Base-by-base conservation (phyloP, 2,888 invertebrate species). In the Chydorus sphaericus region DNA sequence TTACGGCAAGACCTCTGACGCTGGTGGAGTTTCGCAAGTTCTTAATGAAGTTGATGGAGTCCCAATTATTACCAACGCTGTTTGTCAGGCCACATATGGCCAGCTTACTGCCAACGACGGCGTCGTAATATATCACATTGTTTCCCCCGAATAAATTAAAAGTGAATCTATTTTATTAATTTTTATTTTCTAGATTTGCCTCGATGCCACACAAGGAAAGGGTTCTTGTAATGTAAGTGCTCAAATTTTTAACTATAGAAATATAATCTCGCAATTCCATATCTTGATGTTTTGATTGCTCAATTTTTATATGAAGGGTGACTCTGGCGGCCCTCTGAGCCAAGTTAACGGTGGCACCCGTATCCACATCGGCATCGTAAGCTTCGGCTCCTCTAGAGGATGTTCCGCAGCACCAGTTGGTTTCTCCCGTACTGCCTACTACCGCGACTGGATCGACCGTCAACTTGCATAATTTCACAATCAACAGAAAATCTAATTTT, bases 401-500 rank as follows among this genome's bases (percentile, higher is more conserved):
- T 71, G 72, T 59, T 62, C 66, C 57, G 59, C 57, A 11, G 67
- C 68, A 1, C 71, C 71, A 3, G 68, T 67, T 16, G 72, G 66
- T 30, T 72, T 66, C 61, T 63, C 69, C 16, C 65, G 71, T 60
- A 64, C 71, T 30, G 66, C 68, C 36, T 62, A 65, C 26, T 71
- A 63, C 61, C 54, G 67, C 10, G 60, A 64, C 26, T 72, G 70
- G 70, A 70, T 72, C 50, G 59, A n/a, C 62, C 52, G 36, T 61
- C n/a, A n/a, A n/a, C n/a, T n/a, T n/a, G n/a, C n/a, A n/a, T n/a
- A n/a, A n/a, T n/a, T n/a, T n/a, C n/a, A n/a, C n/a, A n/a, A n/a
- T n/a, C n/a, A n/a, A n/a, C n/a, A n/a, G n/a, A n/a, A n/a, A n/a
- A n/a, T n/a, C n/a, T n/a, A n/a, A n/a, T n/a, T n/a, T n/a, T n/a